Evolutionary conservation across 2,113 vertebrate genomes (phyloP), one percentile per base, ranked within the genome.

Genomic region (Gambusia affinis): DNA sequence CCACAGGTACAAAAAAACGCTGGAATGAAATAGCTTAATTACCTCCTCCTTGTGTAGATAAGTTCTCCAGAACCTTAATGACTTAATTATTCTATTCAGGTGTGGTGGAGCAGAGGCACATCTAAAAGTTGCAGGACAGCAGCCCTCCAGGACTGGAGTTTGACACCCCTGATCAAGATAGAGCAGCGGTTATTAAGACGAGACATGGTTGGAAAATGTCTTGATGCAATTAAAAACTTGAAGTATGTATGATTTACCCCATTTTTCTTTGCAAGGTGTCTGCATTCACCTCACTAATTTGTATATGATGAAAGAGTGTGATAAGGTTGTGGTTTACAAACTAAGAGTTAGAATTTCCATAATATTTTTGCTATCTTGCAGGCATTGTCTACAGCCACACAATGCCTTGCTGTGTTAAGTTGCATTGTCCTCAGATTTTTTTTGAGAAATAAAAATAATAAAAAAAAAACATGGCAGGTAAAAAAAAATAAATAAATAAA

Each of bases 181-280:
- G 75, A 83, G 81, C 77, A 83, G 70, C 63, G 72, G 72, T 78
- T 73, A 79, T 60, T 73, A 64, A 88, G 81, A 78, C 42, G 79
- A 80, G 72, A 57, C 84, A 57, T 24, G 51, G 78, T 86, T 88
- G 79, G 79, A 85, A 82, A 78, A 61, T 47, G 29, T 76, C 70
- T 67, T 70, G 54, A 44, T 76, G 44, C 61, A 67, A 73, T 84
- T 75, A 79, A 87, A 83, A 71, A 68, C 42, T 77, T 67, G 33
- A 10, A 64, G 62, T 70, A 51, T 47, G 47, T 87, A 76, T 76
- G 85, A 64, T 71, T 82, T 70, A 82, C 73, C 75, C 87, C 82
- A 79, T 64, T 71, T 75, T 72, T 80, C 62, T 80, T 65, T 27
- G 35, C 19, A 15, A 78, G 72, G 42, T n/a, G 57, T 28, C 33